Conservation (phyloP, 2,113 vertebrate species). For the Madoqua kirkii region DNA sequence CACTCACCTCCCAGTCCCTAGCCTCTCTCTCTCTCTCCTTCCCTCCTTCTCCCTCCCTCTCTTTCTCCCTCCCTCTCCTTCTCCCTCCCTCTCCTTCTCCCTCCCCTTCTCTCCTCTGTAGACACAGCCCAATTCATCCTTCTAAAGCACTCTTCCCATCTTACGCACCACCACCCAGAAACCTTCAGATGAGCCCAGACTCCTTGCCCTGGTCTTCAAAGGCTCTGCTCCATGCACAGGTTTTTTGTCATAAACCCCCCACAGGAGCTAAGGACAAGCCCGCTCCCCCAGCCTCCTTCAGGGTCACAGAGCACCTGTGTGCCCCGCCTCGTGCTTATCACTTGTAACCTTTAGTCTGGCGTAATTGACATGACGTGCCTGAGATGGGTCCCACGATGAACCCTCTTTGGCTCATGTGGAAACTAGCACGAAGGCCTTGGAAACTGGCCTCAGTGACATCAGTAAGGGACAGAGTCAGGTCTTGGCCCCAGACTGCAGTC, state of each 20-base stretch:
- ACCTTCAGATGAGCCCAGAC: neutral
- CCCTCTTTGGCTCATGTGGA: neutral
- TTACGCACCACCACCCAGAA: neutral
- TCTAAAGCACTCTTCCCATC: neutral
- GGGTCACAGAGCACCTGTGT: neutral
- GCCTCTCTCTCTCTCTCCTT: accelerated
- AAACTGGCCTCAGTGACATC: neutral
- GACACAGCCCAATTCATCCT: neutral
- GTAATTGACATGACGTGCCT: neutral
- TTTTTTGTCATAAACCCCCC: too few relatives aligned
- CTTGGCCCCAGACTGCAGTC: neutral
- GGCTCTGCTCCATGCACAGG: neutral
- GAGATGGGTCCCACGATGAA: neutral
- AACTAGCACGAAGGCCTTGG: neutral
- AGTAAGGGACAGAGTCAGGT: neutral
- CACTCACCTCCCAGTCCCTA: neutral
- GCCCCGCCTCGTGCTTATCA: neutral
- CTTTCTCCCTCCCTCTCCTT: accelerated
- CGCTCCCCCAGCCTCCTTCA: neutral
- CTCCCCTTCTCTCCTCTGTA: accelerated
- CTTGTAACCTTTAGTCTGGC: neutral
- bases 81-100: accelerated
- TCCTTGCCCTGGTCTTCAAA: neutral
- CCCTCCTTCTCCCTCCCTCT: accelerated
- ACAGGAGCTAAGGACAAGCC: too few relatives aligned